Evolutionary conservation across 2,113 vertebrate species (phyloP).

Genomic region (Phainopepla nitens): DNA sequence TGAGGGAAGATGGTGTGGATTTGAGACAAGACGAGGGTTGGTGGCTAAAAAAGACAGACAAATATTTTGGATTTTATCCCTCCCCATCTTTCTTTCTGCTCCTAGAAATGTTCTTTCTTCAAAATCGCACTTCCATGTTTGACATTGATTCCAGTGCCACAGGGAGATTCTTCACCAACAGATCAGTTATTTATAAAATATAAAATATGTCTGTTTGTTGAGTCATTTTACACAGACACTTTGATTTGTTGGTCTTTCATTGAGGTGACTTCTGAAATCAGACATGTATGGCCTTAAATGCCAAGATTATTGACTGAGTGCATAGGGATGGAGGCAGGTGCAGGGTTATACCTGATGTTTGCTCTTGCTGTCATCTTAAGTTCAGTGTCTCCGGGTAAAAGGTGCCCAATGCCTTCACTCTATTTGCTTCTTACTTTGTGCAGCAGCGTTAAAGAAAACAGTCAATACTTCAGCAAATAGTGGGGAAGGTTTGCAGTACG

Average conservation of each 20-base stretch:
- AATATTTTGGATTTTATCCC: neutral
- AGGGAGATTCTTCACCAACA: neutral
- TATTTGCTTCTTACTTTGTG: neutral
- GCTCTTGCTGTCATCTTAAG: neutral
- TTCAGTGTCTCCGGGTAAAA: neutral
- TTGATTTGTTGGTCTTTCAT: neutral
- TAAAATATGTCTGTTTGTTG: neutral
- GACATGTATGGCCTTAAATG: neutral
- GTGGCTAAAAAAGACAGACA: neutral
- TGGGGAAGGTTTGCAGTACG: neutral
- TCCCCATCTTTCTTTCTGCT: neutral
- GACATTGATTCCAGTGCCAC: neutral
- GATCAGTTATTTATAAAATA: neutral
- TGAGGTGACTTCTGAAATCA: neutral
- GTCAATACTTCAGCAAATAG: neutral
- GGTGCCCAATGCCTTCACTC: neutral
- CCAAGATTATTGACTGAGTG: neutral
- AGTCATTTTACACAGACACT: neutral
- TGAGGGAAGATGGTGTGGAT: neutral
- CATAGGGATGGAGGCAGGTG: neutral
- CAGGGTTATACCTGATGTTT: neutral
- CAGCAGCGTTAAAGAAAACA: neutral
- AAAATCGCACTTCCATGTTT: neutral
- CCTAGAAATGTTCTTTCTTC: neutral
- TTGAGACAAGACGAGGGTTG: neutral